Conservation (phyloP, 2,113 vertebrate species). For the Oreochromis spilurus region DNA sequence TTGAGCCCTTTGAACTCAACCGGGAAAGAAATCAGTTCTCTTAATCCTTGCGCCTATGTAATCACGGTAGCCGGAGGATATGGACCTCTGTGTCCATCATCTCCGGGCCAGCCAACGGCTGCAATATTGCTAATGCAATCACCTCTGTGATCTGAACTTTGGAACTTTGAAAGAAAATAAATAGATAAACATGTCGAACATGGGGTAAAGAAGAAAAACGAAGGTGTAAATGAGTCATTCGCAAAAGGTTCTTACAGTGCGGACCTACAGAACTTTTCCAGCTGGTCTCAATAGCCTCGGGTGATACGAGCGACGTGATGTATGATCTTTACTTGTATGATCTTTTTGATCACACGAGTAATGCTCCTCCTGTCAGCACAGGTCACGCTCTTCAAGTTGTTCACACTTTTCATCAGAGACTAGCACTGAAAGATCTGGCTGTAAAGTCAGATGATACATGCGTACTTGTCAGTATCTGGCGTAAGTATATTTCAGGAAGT, state of each 20-base stretch:
- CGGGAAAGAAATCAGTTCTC: slow-evolving; percentile 45
- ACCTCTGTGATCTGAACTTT: slow-evolving; percentile 34
- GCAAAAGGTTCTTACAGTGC: slow-evolving; percentile 7
- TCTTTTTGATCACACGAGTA: slow-evolving; percentile 41
- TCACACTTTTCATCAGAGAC: slow-evolving; percentile 24
- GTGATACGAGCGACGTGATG: slow-evolving; percentile 21
- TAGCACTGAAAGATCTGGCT: neutral
- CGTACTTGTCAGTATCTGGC: neutral
- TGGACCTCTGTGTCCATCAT: slow-evolving; percentile 48
- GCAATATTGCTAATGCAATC: slow-evolving; percentile 51
- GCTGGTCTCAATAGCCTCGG: slow-evolving; percentile 38
- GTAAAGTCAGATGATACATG: neutral
- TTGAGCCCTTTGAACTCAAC: slow-evolving; percentile 53
- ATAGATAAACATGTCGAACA: slow-evolving; percentile 38
- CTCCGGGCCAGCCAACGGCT: slow-evolving; percentile 33
- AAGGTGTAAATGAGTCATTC: slow-evolving; percentile 38
- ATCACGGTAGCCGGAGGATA: slow-evolving; percentile 52
- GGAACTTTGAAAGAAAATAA: slow-evolving; percentile 41
- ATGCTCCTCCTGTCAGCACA: slow-evolving; percentile 44
- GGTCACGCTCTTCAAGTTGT: slow-evolving; percentile 44
- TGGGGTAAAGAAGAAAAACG: neutral
- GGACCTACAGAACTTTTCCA: slow-evolving; percentile 29
- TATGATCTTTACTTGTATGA: neutral
- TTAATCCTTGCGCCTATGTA: slow-evolving; percentile 47
- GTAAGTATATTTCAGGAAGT: neutral